A percentile compares a stretch with the other conserved stretches of the same genome.
Conservation (phyloP, 2,113 vertebrate species). For the Otolemur garnettii region DNA sequence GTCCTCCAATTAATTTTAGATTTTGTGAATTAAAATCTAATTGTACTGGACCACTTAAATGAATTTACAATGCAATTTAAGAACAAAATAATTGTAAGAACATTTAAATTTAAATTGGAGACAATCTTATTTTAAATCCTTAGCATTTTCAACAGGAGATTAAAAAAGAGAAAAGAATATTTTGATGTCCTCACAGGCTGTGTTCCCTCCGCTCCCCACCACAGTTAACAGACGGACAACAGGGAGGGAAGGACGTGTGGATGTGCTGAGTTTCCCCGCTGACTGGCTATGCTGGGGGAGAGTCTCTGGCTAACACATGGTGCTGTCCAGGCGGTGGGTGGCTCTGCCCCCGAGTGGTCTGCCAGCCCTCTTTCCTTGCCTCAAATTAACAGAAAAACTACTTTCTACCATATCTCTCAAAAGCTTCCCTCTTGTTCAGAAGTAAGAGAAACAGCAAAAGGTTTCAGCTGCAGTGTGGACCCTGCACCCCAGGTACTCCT, state of each 20-base stretch:
- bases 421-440: neutral
- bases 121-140: neutral
- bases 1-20: neutral
- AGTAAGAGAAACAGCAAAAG: neutral
- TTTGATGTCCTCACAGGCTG: neutral
- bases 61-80: neutral
- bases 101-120: neutral
- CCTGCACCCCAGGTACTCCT: neutral
- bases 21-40: neutral
- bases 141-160: neutral
- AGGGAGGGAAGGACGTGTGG: no score
- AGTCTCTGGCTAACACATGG: accelerated
- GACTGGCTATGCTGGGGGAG: no score
- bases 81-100: neutral
- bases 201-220: neutral
- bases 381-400: neutral
- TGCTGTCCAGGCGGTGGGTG: neutral
- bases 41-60: neutral
- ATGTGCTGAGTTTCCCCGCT: no score
- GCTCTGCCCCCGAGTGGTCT: no score
- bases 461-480: neutral
- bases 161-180: neutral
- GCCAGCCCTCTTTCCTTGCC: neutral
- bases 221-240: neutral
- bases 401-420: neutral